A percentile compares a stretch with the other conserved stretches of the same genome.
Evolutionary conservation across 2,113 vertebrate species (phyloP).

Genomic region (Amia ocellicauda): DNA sequence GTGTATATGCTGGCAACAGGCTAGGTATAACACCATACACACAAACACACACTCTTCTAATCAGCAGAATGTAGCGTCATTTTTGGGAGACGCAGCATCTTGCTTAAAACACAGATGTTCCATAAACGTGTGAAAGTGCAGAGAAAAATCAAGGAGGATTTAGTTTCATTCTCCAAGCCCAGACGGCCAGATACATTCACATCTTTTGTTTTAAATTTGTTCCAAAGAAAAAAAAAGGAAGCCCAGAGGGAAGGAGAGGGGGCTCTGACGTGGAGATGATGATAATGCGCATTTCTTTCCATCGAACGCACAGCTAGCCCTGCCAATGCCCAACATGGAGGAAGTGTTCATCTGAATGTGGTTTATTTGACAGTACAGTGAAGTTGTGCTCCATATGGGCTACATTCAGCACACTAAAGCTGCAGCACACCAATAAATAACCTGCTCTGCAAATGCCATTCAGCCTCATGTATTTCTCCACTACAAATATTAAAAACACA

Average conservation of each 20-base stretch:
- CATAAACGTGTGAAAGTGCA: too few species aligned
- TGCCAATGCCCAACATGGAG: slow-evolving; percentile 8
- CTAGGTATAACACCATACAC: too few species aligned
- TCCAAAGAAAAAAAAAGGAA: neutral
- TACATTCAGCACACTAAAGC: slow-evolving; percentile 28
- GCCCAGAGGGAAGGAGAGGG: neutral
- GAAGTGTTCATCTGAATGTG: slow-evolving; percentile 26
- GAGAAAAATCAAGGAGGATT: too few species aligned
- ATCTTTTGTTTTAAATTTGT: too few species aligned
- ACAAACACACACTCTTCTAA: too few species aligned
- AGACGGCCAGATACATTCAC: too few species aligned
- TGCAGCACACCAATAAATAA: slow-evolving; percentile 32
- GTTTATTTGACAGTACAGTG: slow-evolving; percentile 33
- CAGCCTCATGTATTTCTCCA: slow-evolving; percentile 33
- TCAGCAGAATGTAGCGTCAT: too few species aligned
- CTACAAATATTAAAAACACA: slow-evolving; percentile 43
- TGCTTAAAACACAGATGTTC: too few species aligned
- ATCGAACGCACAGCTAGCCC: slow-evolving; percentile 8
- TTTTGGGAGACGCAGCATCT: too few species aligned
- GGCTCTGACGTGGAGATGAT: neutral
- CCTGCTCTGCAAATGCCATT: slow-evolving; percentile 22
- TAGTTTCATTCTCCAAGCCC: too few species aligned
- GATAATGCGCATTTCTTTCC: slow-evolving; percentile 14
- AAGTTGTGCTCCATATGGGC: slow-evolving; percentile 23
- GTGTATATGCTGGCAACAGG: too few species aligned